Evolutionary conservation across 2,888 invertebrate species (phyloP), one percentile per base, ranked within the genome.

Genomic region (Julus scandinavius): DNA sequence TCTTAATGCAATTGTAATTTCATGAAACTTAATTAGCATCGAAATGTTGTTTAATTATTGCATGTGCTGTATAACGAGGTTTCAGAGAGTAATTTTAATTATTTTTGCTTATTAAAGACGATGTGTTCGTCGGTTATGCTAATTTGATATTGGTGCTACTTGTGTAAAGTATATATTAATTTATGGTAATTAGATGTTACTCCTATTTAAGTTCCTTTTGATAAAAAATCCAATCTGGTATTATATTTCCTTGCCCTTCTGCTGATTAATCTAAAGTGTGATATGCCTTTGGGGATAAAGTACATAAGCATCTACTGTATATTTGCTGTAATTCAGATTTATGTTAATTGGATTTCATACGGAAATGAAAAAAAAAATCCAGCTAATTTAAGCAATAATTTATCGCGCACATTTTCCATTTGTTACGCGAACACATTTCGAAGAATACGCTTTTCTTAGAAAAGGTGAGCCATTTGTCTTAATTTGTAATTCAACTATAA

Each of bases 381-480:
- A 13, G 80, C 80, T 13, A 80, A 80, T 80, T 80, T 29, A 38
- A 1, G 38, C 20, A 9, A 38, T 80, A 80, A 80, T 38, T 80
- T 80, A 63, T 13, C 80, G 29, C 20, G 72, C 63, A 5, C 5
- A 63, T 63, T 63, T 17, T 63, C n/a, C 63, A 63, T 17, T 63
- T n/a, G n/a, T 20, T 20, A 72, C 72, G 72, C 29, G n/a, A 29
- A 13, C 9, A 29, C 38, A 29, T 38, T 80, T 29, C 80, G 13
- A 20, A 72, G 63, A 72, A 29, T n/a, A 72, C 63, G 63, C 63
- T 72, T 72, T 72, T 72, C 20, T n/a, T 20, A 72, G 63, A 7
- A 72, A 20, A 80, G 29, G 20, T 72, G 80, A 20, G 6, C 72
- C 80, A 80, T 80, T 80, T 80, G 11, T 38, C 80, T 80, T 80